Percentiles rank a stretch among this genome's conserved stretches.
Conservation (phyloP, 2,113 vertebrate species). For the Lamprotornis superbus region DNA sequence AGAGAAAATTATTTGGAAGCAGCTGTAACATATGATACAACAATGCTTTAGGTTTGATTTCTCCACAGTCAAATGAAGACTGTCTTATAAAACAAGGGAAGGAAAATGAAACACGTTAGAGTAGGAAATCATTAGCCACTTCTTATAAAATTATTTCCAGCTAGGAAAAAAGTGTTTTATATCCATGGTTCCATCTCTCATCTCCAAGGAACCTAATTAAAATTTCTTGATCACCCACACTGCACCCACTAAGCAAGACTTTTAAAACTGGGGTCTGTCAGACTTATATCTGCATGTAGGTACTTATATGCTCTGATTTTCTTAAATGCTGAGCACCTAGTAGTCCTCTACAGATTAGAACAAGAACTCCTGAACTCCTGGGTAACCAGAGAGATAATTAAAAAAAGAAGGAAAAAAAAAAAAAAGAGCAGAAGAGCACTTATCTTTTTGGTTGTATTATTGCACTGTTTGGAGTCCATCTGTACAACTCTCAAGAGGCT, state of each 20-base stretch:
- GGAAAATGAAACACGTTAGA: background rate
- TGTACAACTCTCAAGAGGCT: background rate
- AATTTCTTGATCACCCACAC: background rate
- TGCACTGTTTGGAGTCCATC: background rate
- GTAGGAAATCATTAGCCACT: background rate
- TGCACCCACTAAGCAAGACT: background rate
- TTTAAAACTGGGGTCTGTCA: background rate
- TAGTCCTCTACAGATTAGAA: background rate
- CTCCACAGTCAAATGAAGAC: background rate
- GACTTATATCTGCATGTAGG: background rate
- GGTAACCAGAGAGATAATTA: background rate
- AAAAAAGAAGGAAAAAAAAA: background rate
- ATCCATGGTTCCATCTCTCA: rapidly evolving
- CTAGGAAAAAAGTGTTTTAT: background rate
- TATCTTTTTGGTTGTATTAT: background rate
- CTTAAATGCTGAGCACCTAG: background rate
- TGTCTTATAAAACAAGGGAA: background rate
- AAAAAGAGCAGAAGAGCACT: no score
- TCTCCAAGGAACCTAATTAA: background rate
- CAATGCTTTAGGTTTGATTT: slow-evolving; percentile 5
- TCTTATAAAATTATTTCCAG: background rate
- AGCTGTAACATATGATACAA: background rate
- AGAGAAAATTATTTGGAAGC: background rate
- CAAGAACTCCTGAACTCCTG: background rate
- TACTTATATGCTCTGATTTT: background rate